Base-by-base conservation (phyloP, 2,113 vertebrate species). In the Chaetodon auriga region DNA sequence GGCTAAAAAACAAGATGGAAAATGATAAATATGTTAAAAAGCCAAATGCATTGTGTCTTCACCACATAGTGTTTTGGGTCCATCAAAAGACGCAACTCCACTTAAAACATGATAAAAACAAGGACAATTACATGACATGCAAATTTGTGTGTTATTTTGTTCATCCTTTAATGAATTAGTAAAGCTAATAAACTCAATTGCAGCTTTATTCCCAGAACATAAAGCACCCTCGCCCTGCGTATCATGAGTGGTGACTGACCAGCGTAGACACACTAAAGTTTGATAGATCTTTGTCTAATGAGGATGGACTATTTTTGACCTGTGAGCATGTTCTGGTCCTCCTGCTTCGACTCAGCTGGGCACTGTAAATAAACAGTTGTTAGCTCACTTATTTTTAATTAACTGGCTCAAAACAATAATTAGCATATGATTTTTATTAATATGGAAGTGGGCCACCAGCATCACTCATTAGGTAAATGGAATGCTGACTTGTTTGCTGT, bases 391-490 rank as follows among this genome's bases (percentile, higher is more conserved):
- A 80, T 83, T 85, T 90, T 89, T 91, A 92, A 93, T 94, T 90
- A 90, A 81, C 82, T 73, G 46, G 18, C 80, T 92, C 83, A 81
- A 87, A 92, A 88, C 88, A 89, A 77, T 85, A 76, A 94, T 94
- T 94, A 91, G 85, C 93, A 94, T 93, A 90, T 69, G 41, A 16
- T 81, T 87, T 93, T 64, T 87, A 90, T 92, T 87, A 91, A 81
- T 60, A 93, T 90, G 91, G 87, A 94, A 89, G 80, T 92, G 82
- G 93, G 92, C 83, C 90, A 91, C 49, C 80, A 70, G 75, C 78
- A 74, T 91, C 87, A 78, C 81, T 89, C 75, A 80, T 83, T 83
- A 91, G 82, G 62, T 86, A 80, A 89, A 91, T 75, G 54, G 35
- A 88, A 89, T 79, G 30, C 83, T 78, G 81, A 85, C 78, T 91